A percentile compares a stretch with the other conserved stretches of the same genome.
phyloP scores from a whole-genome alignment of 2,797 vertebrate genomes.

The Channallabes apus region DNA sequence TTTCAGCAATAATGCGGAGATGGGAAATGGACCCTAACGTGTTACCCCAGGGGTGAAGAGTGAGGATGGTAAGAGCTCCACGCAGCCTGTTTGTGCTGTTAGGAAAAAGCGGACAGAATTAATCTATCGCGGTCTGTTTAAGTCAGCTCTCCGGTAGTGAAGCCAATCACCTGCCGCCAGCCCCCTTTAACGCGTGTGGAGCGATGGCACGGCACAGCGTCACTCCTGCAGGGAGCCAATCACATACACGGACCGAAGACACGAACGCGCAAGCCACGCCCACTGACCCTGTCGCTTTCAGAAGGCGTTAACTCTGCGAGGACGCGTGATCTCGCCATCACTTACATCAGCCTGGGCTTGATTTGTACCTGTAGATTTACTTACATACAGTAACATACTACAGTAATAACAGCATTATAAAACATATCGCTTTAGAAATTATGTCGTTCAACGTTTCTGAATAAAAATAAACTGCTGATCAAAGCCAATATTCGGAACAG shows the following conservation, averaged over 20 bases:
- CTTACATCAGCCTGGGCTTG: slow-evolving; percentile 17
- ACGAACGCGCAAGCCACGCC: slow-evolving; percentile 57
- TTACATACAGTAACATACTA: neutral
- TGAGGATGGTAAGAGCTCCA: neutral
- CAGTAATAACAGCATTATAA: neutral
- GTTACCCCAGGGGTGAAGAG: neutral
- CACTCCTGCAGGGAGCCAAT: slow-evolving; percentile 67
- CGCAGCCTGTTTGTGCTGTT: neutral
- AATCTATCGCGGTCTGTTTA: slow-evolving; percentile 20
- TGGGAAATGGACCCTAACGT: neutral
- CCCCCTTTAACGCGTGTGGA: slow-evolving; percentile 56
- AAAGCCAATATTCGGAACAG: no score
- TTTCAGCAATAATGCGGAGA: slow-evolving; percentile 12
- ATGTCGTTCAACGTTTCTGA: no score
- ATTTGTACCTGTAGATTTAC: neutral
- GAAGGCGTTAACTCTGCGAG: slow-evolving; percentile 51
- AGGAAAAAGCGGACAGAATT: neutral
- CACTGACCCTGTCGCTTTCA: slow-evolving; percentile 53
- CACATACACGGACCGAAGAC: slow-evolving; percentile 34
- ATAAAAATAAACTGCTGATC: no score
- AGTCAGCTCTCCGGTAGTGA: slow-evolving; percentile 29
- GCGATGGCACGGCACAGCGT: slow-evolving; percentile 66
- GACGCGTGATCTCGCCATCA: slow-evolving; percentile 71
- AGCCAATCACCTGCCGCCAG: slow-evolving; percentile 31
- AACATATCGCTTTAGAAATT: no score